Evolutionary conservation across 2,113 vertebrate genomes (phyloP).

Genomic region (Cochlearius cochlearius): DNA sequence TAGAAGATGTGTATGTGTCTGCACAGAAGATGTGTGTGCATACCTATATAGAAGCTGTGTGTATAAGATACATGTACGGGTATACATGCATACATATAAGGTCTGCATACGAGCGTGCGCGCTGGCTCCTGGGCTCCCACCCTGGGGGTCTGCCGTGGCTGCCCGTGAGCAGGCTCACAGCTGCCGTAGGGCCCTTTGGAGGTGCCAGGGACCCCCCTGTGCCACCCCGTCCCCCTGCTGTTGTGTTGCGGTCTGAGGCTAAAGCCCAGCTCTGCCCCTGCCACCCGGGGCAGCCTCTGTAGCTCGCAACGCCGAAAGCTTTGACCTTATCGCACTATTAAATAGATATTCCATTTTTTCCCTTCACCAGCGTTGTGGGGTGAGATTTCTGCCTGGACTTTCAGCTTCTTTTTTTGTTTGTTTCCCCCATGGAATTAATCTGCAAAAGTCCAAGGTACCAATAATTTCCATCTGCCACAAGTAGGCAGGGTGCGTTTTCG

Average conservation of each 20-base stretch:
- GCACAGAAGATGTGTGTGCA: too few species aligned
- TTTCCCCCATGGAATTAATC: not conserved
- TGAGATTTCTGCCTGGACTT: not conserved
- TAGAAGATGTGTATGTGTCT: fast-evolving
- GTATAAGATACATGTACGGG: not conserved
- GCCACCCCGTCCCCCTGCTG: not conserved
- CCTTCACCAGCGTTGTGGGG: fast-evolving
- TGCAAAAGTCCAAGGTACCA: not conserved
- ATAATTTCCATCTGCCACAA: not conserved
- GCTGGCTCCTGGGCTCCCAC: not conserved
- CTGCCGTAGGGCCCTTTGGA: not conserved
- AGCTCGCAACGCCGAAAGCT: too few species aligned
- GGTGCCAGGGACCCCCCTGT: not conserved
- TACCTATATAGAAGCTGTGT: not conserved
- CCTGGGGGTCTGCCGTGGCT: not conserved
- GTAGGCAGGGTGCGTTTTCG: not conserved
- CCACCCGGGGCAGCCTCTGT: not conserved
- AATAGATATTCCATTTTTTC: not conserved
- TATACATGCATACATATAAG: fast-evolving
- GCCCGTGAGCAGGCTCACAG: too few species aligned
- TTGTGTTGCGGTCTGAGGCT: fast-evolving
- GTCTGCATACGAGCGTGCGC: fast-evolving
- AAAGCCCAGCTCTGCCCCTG: not conserved
- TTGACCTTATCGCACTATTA: not conserved
- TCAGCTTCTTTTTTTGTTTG: not conserved